Base-by-base conservation (phyloP, 2,797 vertebrate genomes). In the Acanthurus leucopareius region DNA sequence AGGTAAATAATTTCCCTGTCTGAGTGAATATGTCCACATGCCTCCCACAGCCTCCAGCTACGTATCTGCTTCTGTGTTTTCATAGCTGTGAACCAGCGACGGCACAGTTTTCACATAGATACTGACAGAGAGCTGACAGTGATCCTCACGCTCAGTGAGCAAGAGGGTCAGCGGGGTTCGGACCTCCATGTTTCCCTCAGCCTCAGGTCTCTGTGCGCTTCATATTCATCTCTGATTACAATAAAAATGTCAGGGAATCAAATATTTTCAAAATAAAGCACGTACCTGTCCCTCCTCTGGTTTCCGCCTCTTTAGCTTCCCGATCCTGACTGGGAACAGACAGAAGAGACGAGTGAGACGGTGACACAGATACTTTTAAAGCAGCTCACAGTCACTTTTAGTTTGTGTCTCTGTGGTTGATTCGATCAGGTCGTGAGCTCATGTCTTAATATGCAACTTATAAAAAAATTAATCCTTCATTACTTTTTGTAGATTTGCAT, bases 251-350 rank as follows among this genome's bases (percentile, higher is more conserved):
- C 82, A 74, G 64, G 80, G 16, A 60, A 40, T 63, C 68, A 22
- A 22, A 47, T 66, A 3, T 51, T 5, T 48, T 48, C 1, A 51
- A 51, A 19, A 19, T 51, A 7, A 7, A 56, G 32, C 53, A 14
- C 69, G 2, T 73, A 99, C 98, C 97, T 98, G 98, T 80, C 96
- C 96, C 78, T 98, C 97, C 86, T 99, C 98, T 89, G 96, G 96
- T 95, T 98, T 99, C 94, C 97, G 96, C 88, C 97, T 96, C 96
- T 99, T 99, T 96, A 98, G 96, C 94, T 99, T 99, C 80, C 97
- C 97, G 83, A 99, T 97, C 93, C 97, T 97, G 94, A 97, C 98
- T 99, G 95, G 82, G 75, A 83, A 78, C 69, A 86, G 59, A 89
- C 20, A 83, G 45, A 63, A 80, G 7, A 75, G 25, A 82, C 8